A percentile compares a stretch with the other conserved stretches of the same genome.
These are phyloP conservation scores for Caerostris darwini DNA, from an alignment of 1,140 invertebrate genomes.

Conservation along the genomic window DNA sequence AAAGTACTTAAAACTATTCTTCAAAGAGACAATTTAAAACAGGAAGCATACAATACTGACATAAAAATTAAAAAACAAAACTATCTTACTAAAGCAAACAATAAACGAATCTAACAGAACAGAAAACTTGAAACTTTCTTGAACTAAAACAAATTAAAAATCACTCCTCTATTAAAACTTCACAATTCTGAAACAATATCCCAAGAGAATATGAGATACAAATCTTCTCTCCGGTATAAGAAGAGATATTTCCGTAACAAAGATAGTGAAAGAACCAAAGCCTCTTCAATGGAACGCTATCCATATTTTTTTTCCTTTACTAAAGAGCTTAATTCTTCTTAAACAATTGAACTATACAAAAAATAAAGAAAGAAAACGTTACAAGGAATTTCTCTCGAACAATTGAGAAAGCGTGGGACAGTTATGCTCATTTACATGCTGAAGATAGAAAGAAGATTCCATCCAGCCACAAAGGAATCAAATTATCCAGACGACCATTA, in stretches of 20 bases:
- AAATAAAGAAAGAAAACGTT: neutral
- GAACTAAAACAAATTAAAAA: no score
- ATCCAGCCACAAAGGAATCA: conserved; percentile 49
- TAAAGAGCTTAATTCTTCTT: conserved; percentile 4
- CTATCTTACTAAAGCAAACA: no score
- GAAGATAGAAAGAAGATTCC: neutral
- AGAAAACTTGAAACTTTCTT: no score
- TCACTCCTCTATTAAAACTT: neutral
- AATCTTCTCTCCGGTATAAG: neutral
- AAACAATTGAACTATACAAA: conserved; percentile 13
- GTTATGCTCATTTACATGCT: conserved; percentile 47
- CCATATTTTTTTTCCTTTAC: neutral
- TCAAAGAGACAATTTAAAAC: no score
- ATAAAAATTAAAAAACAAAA: no score
- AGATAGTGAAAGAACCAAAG: neutral
- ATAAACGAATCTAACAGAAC: no score
- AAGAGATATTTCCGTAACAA: neutral
- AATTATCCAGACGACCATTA: conserved; percentile 48
- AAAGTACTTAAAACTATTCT: no score
- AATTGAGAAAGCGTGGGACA: conserved; percentile 7
- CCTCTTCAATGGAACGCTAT: neutral
- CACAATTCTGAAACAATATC: conserved; percentile 13
- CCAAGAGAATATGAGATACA: conserved; percentile 7
- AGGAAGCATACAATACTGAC: no score
- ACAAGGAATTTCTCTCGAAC: conserved; percentile 13